Evolutionary conservation across 2,888 invertebrate genomes (phyloP), one percentile per base, ranked within the genome.

Genomic region (Phania funesta): DNA sequence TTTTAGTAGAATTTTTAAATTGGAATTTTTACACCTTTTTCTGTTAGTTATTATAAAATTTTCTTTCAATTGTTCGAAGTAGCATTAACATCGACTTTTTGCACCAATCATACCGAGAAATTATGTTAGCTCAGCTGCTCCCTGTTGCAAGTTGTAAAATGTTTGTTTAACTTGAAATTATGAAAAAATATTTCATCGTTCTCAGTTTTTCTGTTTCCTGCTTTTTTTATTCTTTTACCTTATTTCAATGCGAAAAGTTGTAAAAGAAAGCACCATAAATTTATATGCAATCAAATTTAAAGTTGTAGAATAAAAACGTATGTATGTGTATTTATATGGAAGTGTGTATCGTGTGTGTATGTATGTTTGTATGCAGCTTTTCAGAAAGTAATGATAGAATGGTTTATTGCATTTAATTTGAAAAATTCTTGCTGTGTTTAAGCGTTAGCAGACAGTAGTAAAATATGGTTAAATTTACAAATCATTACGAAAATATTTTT

Each of bases 391-490:
- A 52, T 44, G 22, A 11, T 62, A 41, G 7, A 73, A 62, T 73
- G 24, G 52, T 52, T 62, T 62, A 48, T 20, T 52, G 20, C 41
- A 44, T 29, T 56, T 68, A 52, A n/a, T n/a, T n/a, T n/a, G n/a
- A n/a, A n/a, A n/a, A n/a, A n/a, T n/a, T n/a, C n/a, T n/a, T 32
- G 35, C 18, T 26, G 8, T 41, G n/a, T 44, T 48, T 32, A 18
- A n/a, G 22, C 9, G 9, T 11, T 29, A 7, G 41, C 26, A 20
- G 44, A 22, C 13, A 9, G 20, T 20, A 29, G 13, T 60, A 26
- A 38, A 71, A 26, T 60, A 29, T 38, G 38, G 48, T 50, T 60
- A 41, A 52, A 48, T 71, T 60, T 60, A 6, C 38, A 71, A 71
- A 71, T 60, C 38, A 71, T 60, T 71, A 50, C 1, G 9, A 38